Conservation (phyloP, 2,797 vertebrate species). For the Rhodeus uyekii region DNA sequence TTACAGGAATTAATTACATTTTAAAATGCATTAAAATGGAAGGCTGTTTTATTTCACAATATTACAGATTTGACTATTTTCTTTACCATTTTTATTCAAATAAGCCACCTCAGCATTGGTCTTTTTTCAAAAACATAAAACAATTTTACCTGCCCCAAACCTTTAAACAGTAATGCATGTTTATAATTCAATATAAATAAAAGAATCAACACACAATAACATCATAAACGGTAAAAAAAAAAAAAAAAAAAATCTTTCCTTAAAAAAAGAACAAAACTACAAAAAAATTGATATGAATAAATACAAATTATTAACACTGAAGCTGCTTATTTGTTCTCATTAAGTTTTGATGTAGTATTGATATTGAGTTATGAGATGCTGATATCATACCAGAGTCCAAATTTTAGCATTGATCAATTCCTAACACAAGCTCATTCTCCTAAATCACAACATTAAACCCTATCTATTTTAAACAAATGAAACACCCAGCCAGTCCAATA, state of each 20-base stretch:
- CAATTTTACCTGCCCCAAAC: no score
- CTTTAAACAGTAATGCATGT: background rate
- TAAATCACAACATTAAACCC: slow-evolving; percentile 1
- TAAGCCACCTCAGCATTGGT: background rate
- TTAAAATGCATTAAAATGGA: background rate
- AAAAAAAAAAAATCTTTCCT: no score
- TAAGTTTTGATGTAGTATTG: background rate
- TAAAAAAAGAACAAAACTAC: background rate
- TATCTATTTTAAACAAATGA: background rate
- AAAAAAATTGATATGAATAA: background rate
- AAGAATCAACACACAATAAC: background rate
- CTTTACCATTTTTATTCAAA: no score
- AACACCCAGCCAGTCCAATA: background rate
- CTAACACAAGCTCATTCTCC: slow-evolving; percentile 47
- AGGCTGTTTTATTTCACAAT: background rate
- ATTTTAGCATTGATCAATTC: background rate
- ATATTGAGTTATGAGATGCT: background rate
- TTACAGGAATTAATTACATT: background rate
- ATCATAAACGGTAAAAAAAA: no score
- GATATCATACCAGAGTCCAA: background rate
- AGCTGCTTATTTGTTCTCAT: background rate
- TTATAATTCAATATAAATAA: background rate
- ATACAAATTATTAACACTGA: background rate
- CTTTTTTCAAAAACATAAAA: background rate
- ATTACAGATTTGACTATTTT: no score